Evolutionary conservation across 2,113 vertebrate genomes (phyloP).

Genomic region (Centropristis striata): DNA sequence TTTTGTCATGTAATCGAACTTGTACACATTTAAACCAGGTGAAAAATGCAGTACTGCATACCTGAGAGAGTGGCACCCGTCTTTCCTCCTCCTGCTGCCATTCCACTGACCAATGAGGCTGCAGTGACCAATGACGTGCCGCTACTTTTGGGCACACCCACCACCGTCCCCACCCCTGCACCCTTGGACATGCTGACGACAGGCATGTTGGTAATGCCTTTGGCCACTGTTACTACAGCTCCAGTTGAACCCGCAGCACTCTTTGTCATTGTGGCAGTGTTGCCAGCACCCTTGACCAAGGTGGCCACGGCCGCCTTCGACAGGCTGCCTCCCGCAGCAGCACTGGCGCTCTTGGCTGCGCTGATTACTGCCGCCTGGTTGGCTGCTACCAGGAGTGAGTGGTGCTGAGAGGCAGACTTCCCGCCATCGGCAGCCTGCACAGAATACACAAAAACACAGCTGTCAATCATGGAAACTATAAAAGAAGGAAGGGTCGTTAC

Average conservation of each 20-base stretch:
- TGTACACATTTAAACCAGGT: not conserved
- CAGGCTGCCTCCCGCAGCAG: constrained; percentile 60
- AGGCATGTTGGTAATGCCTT: constrained; percentile 77
- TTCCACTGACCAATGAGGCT: constrained; percentile 88
- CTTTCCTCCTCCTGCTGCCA: constrained; percentile 80
- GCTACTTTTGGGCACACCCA: constrained; percentile 76
- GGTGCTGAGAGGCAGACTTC: constrained; percentile 78
- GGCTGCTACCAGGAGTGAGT: constrained; percentile 82
- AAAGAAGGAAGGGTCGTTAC: too few relatives aligned
- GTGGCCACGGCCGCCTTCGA: constrained; percentile 69
- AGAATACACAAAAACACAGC: constrained; percentile 32
- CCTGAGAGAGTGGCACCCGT: constrained; percentile 89
- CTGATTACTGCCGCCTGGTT: constrained; percentile 86
- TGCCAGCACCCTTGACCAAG: constrained; percentile 70
- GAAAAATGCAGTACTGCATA: constrained; percentile 64
- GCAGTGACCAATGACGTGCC: constrained; percentile 81
- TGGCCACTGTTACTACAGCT: constrained; percentile 70
- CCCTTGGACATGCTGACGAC: constrained; percentile 82
- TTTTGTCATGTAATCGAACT: not conserved
- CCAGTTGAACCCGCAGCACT: constrained; percentile 49
- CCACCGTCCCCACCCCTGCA: constrained; percentile 58
- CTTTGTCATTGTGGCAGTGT: constrained; percentile 52
- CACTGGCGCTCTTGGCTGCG: constrained; percentile 81
- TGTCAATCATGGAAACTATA: not conserved
- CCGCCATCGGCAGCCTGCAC: constrained; percentile 67